Evolutionary conservation across 2,797 vertebrate species (phyloP).

Genomic region (Gastrophryne carolinensis): DNA sequence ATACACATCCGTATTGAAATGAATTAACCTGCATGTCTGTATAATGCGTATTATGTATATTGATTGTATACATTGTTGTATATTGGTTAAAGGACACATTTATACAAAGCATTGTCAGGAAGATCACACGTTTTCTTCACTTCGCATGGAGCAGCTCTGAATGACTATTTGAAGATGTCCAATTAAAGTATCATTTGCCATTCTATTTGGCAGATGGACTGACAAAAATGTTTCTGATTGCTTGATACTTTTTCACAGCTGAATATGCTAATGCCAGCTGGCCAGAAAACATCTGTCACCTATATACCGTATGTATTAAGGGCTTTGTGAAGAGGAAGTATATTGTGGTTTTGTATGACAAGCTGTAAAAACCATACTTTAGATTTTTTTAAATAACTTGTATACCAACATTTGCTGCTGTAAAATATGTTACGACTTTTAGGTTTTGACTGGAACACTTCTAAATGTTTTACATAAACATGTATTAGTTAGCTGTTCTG

Average conservation of each 20-base stretch:
- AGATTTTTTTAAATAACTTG: conserved; percentile 43
- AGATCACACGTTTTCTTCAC: conserved; percentile 2
- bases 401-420: conserved; percentile 26
- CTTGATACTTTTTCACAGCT: conserved; percentile 66
- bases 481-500: too few relatives aligned
- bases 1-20: background rate
- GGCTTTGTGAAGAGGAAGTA: conserved; percentile 27
- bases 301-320: conserved; percentile 37
- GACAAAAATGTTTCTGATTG: conserved; percentile 69
- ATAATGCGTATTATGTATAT: too few relatives aligned
- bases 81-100: background rate
- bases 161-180: conserved; percentile 63
- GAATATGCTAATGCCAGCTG: conserved; percentile 68
- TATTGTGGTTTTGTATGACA: conserved; percentile 43
- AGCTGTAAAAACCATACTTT: conserved; percentile 43
- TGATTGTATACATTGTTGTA: conserved; percentile 25
- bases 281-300: conserved; percentile 56
- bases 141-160: conserved; percentile 53
- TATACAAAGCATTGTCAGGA: conserved; percentile 15
- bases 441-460: background rate
- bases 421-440: conserved; percentile 1
- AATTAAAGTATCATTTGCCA: conserved; percentile 72
- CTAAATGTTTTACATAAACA: too few relatives aligned
- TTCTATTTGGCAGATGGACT: conserved; percentile 72
- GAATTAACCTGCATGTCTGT: conserved; percentile 2